Evolutionary conservation across 2,888 invertebrate species (phyloP).

Genomic region (Noctua pronuba): DNA sequence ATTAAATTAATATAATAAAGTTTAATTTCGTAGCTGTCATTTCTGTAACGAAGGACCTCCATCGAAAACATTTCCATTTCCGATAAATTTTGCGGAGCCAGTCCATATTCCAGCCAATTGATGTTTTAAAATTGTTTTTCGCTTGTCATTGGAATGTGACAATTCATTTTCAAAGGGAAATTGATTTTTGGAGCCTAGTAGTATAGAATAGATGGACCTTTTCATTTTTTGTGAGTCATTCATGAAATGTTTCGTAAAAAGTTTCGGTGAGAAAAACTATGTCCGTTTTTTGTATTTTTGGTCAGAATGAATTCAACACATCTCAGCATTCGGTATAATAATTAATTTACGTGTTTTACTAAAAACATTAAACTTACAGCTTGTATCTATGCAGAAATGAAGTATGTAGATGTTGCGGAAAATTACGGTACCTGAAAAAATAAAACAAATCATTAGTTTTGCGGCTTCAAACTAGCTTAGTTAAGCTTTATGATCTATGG

Average conservation of each 20-base stretch:
- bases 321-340: background rate
- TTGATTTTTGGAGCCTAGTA: slow-evolving; percentile 46
- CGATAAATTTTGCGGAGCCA: slow-evolving; percentile 72
- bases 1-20: slow-evolving; percentile 71
- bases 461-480: background rate
- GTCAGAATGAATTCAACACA: background rate
- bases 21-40: slow-evolving; percentile 85
- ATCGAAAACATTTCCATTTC: slow-evolving; percentile 75
- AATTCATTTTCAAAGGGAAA: slow-evolving; percentile 58
- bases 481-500: background rate
- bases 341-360: too few relatives aligned
- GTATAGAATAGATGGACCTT: background rate
- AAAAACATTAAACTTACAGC: background rate
- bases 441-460: background rate
- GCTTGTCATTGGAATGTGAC: slow-evolving; percentile 51
- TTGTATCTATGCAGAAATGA: background rate
- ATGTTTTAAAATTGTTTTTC: slow-evolving; percentile 70
- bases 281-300: background rate
- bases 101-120: slow-evolving; percentile 68
- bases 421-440: slow-evolving; percentile 41
- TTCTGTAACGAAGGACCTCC: slow-evolving; percentile 69
- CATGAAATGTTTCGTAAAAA: slow-evolving; percentile 4
- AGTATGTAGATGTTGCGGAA: background rate
- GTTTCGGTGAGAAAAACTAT: background rate
- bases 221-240: background rate